phyloP scores from a whole-genome alignment of 1,140 invertebrate species.

The Papilio glaucus region DNA sequence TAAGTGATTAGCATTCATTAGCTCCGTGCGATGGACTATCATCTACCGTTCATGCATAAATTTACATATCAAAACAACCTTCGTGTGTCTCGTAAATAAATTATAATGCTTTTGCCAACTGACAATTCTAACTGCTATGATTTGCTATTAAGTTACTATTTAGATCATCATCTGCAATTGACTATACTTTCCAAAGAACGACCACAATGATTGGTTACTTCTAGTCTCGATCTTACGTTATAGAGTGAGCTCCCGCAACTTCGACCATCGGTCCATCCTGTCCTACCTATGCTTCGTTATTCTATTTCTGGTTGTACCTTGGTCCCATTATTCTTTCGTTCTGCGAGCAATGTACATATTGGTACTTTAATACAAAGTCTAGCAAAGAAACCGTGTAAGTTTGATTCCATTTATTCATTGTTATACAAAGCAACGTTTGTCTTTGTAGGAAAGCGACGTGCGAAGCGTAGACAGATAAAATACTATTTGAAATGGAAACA shows the following conservation, averaged over 20 bases:
- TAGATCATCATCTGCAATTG: background rate
- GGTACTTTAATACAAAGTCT: too few species aligned
- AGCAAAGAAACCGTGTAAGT: background rate
- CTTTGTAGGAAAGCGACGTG: constrained; percentile 4
- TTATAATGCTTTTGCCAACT: background rate
- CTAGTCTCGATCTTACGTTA: too few species aligned
- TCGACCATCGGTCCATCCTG: too few species aligned
- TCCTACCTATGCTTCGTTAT: too few species aligned
- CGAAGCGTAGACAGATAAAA: constrained; percentile 19
- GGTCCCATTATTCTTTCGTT: too few species aligned
- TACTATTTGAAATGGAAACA: constrained; percentile 34
- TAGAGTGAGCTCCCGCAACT: too few species aligned
- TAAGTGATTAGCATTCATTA: constrained; percentile 23
- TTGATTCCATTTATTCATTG: background rate
- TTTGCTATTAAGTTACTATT: too few species aligned
- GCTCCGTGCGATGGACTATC: background rate
- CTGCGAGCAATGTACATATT: too few species aligned
- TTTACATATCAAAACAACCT: constrained; percentile 14
- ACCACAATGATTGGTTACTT: too few species aligned
- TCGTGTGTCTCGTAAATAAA: constrained; percentile 3
- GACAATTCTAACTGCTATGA: background rate
- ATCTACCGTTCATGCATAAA: constrained; percentile 5
- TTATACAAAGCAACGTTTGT: constrained; percentile 26
- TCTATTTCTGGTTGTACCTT: too few species aligned
- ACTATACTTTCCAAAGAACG: too few species aligned